phyloP scores from a whole-genome alignment of 2,888 invertebrate genomes.

The Brachypalpus laphriformis region DNA sequence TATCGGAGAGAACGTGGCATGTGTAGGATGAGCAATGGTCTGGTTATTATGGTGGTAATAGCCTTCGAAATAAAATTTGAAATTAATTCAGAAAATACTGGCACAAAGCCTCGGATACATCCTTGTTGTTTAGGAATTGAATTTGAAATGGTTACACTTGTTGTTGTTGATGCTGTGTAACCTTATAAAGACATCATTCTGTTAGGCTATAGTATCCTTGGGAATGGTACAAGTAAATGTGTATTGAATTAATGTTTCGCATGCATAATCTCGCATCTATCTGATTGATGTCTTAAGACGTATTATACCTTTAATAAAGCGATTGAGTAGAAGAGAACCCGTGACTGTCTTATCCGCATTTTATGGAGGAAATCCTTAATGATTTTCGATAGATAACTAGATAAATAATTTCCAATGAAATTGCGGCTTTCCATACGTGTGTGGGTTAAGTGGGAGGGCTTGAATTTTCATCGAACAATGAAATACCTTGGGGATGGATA shows the following conservation, averaged over 20 bases:
- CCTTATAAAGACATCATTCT: conserved; percentile 10
- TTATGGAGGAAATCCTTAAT: conserved; percentile 11
- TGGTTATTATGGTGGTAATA: conserved; percentile 26
- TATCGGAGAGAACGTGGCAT: background rate
- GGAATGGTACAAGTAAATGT: background rate
- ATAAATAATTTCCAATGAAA: conserved; percentile 24
- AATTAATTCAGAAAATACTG: conserved; percentile 58
- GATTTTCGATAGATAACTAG: conserved; percentile 16
- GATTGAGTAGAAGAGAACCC: background rate
- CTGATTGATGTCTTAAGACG: conserved; percentile 30
- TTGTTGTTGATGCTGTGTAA: background rate
- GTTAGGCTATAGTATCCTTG: conserved; percentile 26
- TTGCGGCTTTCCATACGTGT: background rate
- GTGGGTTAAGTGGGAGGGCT: background rate
- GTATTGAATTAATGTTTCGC: conserved; percentile 58
- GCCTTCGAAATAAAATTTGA: conserved; percentile 44
- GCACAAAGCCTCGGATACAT: conserved; percentile 34
- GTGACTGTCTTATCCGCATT: conserved; percentile 19
- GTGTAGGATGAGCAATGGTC: background rate
- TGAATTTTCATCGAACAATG: background rate
- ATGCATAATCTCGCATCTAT: conserved; percentile 54
- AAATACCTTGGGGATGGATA: background rate
- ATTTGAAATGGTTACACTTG: conserved; percentile 35
- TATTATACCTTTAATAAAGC: conserved; percentile 1
- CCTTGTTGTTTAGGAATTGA: conserved; percentile 34